Evolutionary conservation across 2,888 invertebrate species (phyloP).

Genomic region (Leptura quadrifasciata): DNA sequence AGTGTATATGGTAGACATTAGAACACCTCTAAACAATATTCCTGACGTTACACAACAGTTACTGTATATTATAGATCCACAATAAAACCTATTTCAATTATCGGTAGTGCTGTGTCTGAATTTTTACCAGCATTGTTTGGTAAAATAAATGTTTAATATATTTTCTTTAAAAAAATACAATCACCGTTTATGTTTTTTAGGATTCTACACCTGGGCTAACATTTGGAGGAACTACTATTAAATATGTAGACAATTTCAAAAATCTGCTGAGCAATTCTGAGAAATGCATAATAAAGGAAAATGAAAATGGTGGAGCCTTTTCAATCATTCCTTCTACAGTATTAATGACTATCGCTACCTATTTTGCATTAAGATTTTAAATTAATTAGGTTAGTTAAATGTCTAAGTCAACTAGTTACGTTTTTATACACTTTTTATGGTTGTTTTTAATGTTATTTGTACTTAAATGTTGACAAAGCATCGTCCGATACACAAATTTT

Average conservation of each 20-base stretch:
- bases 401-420: slow-evolving; percentile 9
- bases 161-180: no score
- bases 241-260: slow-evolving; percentile 77
- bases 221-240: slow-evolving; percentile 70
- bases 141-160: no score
- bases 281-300: slow-evolving; percentile 60
- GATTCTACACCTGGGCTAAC: slow-evolving; percentile 78
- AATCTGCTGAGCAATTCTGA: slow-evolving; percentile 75
- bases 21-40: no score
- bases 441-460: slow-evolving; percentile 32
- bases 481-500: neutral
- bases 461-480: slow-evolving; percentile 9
- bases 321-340: slow-evolving; percentile 35
- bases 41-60: no score
- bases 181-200: slow-evolving; percentile 60
- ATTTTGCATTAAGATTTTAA: slow-evolving; percentile 41
- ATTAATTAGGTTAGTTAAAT: slow-evolving; percentile 8
- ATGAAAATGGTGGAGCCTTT: slow-evolving; percentile 13
- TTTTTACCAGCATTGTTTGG: no score
- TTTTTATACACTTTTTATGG: slow-evolving; percentile 25
- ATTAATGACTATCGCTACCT: slow-evolving; percentile 34
- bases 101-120: no score
- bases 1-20: no score
- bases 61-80: no score
- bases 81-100: no score